Conservation (phyloP, 2,113 vertebrate genomes). For the Okapia johnstoni region DNA sequence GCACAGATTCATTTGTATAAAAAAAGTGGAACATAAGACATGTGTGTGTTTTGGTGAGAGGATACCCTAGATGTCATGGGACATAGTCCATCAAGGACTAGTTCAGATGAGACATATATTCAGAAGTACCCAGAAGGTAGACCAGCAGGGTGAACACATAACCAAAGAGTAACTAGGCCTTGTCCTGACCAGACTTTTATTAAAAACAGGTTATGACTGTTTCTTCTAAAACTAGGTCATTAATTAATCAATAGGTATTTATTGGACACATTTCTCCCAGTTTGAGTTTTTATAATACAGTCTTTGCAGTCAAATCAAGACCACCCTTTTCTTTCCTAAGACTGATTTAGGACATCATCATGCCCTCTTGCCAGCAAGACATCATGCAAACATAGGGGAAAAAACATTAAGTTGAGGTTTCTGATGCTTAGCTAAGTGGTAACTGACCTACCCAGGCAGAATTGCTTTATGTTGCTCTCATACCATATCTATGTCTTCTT, state of each 20-base stretch:
- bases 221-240: conserved; percentile 27
- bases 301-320: conserved; percentile 21
- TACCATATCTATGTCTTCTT: neutral
- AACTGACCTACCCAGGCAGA: neutral
- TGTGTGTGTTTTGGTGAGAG: neutral
- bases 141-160: neutral
- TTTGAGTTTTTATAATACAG: neutral
- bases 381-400: neutral
- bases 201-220: neutral
- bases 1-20: neutral
- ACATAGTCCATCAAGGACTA: neutral
- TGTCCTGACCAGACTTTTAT: neutral
- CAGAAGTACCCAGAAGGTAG: neutral
- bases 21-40: neutral
- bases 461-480: neutral
- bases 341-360: conserved; percentile 3
- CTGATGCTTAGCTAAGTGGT: neutral
- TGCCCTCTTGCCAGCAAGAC: neutral
- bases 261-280: neutral
- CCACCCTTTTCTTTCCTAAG: neutral
- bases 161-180: neutral
- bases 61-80: neutral
- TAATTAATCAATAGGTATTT: conserved; percentile 9
- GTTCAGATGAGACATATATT: neutral
- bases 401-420: neutral